Base-by-base conservation (phyloP, 2,113 vertebrate species). In the Illadopsis cleaveri region DNA sequence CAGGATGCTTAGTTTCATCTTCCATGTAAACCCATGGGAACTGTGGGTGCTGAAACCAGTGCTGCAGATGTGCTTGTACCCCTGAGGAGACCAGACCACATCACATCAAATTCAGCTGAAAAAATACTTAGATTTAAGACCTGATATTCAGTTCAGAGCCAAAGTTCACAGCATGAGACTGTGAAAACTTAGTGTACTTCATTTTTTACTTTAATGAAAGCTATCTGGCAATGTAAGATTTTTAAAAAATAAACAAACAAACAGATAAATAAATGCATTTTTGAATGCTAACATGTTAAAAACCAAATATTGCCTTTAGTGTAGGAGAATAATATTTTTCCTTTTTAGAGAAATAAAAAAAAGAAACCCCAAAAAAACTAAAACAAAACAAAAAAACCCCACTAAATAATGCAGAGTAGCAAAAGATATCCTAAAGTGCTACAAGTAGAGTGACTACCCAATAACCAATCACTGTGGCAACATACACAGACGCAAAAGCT, bases 251-350 rank as follows among this genome's bases (percentile, higher is more conserved):
- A 54, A 53, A 40, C 15, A 40, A 30, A 10, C 4, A 47, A n/a
- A 28, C 2, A n/a, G 6, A 35, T 4, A 37, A 37, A 51, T 15
- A 38, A 47, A 42, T 42, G 27, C 4, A 31, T 24, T 51, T 60
- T 58, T 15, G 23, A 50, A 53, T 45, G 3, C 2, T 42, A 56
- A 17, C 4, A 72, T 9, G 4, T 30, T 24, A 27, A 56, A 81
- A 71, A 22, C 0, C 1, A 37, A 45, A 20, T 2, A 12, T 7
- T 16, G 21, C 9, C 0, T 56, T 57, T 57, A 60, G 6, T 8
- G 16, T 5, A 6, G 20, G 4, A 75, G 3, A 58, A 90, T 3
- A 25, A 7, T 27, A 22, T 35, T 31, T 62, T 44, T 66, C 15
- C 5, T 50, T 62, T n/a, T 18, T 28, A 68, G 50, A 21, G 6